Evolutionary conservation across 2,113 vertebrate species (phyloP).

Genomic region (Gopherus evgoodei): DNA sequence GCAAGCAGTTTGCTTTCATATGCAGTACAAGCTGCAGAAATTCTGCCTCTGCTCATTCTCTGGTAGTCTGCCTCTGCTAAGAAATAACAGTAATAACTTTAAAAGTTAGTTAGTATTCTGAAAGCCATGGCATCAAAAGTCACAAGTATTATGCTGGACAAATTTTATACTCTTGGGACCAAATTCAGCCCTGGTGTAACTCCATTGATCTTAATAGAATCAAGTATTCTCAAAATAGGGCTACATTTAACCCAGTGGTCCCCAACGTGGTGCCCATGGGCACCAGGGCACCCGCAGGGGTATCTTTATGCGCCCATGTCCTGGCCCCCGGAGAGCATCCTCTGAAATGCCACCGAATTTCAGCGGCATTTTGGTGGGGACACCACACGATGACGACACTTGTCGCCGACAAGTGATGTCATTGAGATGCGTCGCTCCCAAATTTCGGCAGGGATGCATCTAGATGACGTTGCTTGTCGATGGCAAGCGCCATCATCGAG

Average conservation of each 20-base stretch:
- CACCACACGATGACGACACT: no score
- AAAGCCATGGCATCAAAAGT: neutral
- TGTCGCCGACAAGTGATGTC: no score
- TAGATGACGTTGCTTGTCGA: no score
- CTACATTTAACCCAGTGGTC: rapidly evolving
- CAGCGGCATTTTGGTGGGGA: no score
- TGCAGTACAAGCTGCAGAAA: neutral
- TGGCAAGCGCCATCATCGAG: no score
- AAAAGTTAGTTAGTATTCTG: neutral
- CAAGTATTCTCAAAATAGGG: neutral
- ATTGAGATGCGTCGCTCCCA: no score
- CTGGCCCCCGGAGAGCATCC: no score
- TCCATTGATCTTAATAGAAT: neutral
- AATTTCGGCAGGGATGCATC: no score
- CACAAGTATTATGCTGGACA: neutral
- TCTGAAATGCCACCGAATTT: no score
- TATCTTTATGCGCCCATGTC: no score
- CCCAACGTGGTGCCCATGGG: no score
- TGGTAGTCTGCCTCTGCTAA: neutral
- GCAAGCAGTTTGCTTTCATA: rapidly evolving
- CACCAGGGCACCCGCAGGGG: no score
- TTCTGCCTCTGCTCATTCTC: neutral
- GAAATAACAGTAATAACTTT: neutral
- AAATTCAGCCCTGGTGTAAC: neutral
- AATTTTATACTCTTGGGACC: neutral